Percentiles rank a stretch among this genome's conserved stretches.
Conservation (phyloP, 2,797 vertebrate genomes). For the Orestias chungarensis region DNA sequence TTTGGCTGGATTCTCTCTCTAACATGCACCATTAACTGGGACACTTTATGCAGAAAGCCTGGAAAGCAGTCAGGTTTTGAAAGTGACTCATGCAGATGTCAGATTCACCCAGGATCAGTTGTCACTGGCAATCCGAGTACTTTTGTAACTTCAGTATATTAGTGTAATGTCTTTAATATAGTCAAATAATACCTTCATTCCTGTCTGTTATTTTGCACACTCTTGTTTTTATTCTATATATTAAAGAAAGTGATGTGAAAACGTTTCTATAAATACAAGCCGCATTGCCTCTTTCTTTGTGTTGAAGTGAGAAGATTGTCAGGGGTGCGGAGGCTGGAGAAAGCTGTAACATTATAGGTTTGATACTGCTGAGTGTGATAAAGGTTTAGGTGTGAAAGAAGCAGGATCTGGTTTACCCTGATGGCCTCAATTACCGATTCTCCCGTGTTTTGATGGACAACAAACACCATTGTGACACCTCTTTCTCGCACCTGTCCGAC, state of each 20-base stretch:
- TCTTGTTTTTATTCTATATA: background rate
- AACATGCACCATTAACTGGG: background rate
- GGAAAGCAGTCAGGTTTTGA: background rate
- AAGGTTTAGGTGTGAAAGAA: constrained; percentile 58
- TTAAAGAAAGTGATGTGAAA: background rate
- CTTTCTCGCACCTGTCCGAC: constrained; percentile 24
- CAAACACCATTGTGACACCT: constrained; percentile 56
- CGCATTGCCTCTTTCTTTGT: background rate
- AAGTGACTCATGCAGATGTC: background rate
- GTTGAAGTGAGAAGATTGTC: constrained; percentile 1
- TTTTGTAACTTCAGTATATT: background rate
- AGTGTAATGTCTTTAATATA: background rate
- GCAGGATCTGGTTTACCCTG: constrained; percentile 62
- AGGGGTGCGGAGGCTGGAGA: background rate
- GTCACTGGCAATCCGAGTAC: background rate
- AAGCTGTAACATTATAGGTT: constrained; percentile 36
- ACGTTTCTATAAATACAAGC: background rate
- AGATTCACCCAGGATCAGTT: background rate
- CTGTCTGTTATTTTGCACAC: background rate
- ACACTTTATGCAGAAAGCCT: background rate
- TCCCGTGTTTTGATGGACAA: constrained; percentile 64
- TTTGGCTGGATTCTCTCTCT: background rate
- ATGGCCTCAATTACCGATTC: constrained; percentile 66
- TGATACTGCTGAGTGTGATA: constrained; percentile 27
- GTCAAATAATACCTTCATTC: background rate